A percentile compares a stretch with the other conserved stretches of the same genome.
These are phyloP conservation scores for Raja brachyura DNA, from an alignment of 2,113 vertebrate genomes.

Conservation along the genomic window DNA sequence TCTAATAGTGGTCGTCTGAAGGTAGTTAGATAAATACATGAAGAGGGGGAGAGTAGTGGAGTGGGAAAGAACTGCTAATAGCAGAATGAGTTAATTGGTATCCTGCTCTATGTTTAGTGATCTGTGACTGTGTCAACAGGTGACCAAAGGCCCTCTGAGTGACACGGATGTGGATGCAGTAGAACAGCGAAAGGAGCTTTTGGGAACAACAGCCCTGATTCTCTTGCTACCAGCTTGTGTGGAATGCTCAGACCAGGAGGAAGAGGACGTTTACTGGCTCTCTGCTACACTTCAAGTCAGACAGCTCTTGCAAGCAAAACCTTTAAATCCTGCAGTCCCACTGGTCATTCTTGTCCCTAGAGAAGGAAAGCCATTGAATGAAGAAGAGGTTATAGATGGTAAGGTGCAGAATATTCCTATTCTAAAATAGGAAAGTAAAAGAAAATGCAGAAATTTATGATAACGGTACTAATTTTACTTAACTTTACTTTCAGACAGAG, in stretches of 20 bases:
- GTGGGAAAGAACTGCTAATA: no score
- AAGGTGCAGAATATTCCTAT: no score
- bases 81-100: no score
- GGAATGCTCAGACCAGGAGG: conserved; percentile 46
- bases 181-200: conserved; percentile 67
- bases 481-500: background rate
- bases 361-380: conserved; percentile 27
- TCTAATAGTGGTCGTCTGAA: background rate
- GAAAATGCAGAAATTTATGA: background rate
- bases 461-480: background rate
- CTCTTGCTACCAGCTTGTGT: conserved; percentile 66
- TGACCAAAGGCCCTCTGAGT: conserved; percentile 61
- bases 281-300: conserved; percentile 79
- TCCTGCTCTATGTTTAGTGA: background rate
- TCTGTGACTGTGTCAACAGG: conserved; percentile 51
- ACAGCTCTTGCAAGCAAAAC: conserved; percentile 78
- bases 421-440: background rate
- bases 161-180: conserved; percentile 55
- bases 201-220: conserved; percentile 73
- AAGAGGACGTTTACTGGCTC: conserved; percentile 73
- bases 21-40: no score
- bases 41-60: no score
- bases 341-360: conserved; percentile 70
- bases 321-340: conserved; percentile 69
- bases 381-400: conserved; percentile 60